Evolutionary conservation across 2,888 invertebrate species (phyloP).

Genomic region (Caenorhabditis auriculariae): DNA sequence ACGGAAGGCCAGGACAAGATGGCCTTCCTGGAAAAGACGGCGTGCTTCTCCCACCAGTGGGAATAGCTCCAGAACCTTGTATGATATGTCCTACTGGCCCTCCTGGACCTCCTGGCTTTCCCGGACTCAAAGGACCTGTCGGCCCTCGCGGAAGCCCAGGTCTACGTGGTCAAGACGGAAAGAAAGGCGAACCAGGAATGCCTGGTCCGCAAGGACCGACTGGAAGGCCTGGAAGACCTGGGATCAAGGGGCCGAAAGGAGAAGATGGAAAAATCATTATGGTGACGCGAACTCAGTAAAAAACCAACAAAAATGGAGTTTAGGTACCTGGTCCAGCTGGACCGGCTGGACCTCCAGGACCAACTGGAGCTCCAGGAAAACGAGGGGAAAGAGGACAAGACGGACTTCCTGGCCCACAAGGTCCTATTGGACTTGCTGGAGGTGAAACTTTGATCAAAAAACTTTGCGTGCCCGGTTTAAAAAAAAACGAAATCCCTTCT

Average conservation of each 20-base stretch:
- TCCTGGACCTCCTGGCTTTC: slow-evolving; percentile 52
- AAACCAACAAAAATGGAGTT: not conserved
- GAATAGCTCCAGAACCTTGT: slow-evolving; percentile 52
- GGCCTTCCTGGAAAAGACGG: slow-evolving; percentile 38
- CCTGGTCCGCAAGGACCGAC: slow-evolving; percentile 55
- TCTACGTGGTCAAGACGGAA: slow-evolving; percentile 53
- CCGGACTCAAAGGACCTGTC: slow-evolving; percentile 57
- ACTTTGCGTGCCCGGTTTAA: too few relatives aligned
- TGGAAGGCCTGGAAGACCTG: slow-evolving; percentile 43
- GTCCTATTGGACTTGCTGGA: slow-evolving; percentile 34
- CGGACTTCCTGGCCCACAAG: slow-evolving; percentile 39
- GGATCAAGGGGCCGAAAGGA: slow-evolving; percentile 43
- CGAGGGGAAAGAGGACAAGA: slow-evolving; percentile 34
- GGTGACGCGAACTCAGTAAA: slow-evolving; percentile 16
- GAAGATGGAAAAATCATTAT: slow-evolving; percentile 42
- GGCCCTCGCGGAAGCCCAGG: slow-evolving; percentile 49
- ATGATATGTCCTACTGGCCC: slow-evolving; percentile 60
- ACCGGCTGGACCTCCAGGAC: slow-evolving; percentile 38
- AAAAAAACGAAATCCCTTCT: too few relatives aligned
- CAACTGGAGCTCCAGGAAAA: slow-evolving; percentile 34
- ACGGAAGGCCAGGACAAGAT: slow-evolving; percentile 40
- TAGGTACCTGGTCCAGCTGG: slow-evolving; percentile 45
- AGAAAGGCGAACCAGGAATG: slow-evolving; percentile 57
- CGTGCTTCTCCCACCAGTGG: slow-evolving; percentile 28
- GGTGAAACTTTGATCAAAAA: too few relatives aligned